phyloP scores from a whole-genome alignment of 92 coral and sea anemone species.

The Siderastrea siderea region DNA sequence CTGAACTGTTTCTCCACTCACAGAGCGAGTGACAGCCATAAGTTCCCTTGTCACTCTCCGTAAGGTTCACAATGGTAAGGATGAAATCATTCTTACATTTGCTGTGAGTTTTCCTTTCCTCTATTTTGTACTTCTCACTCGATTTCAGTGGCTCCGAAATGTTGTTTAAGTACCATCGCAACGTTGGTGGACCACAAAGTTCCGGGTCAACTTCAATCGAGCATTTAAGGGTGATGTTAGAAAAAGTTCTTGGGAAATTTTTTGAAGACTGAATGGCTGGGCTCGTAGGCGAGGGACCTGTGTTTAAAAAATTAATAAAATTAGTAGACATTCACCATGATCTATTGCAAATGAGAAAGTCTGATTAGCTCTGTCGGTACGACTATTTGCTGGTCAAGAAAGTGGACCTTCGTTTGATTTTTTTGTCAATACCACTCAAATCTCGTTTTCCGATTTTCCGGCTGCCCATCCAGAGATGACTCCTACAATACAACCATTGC shows the following conservation, averaged over 20 bases:
- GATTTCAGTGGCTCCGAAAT: background rate
- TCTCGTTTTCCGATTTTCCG: too few relatives aligned
- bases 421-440: too few relatives aligned
- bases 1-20: background rate
- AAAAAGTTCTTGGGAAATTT: background rate
- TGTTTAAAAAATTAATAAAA: too few relatives aligned
- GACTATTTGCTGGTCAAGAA: too few relatives aligned
- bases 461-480: too few relatives aligned
- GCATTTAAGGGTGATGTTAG: background rate
- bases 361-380: too few relatives aligned
- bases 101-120: background rate
- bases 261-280: background rate
- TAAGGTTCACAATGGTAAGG: slow-evolving; percentile 4
- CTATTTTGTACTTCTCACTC: background rate
- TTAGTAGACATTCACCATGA: too few relatives aligned
- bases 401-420: too few relatives aligned
- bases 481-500: too few relatives aligned
- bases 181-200: background rate
- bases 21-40: slow-evolving; percentile 7
- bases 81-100: background rate
- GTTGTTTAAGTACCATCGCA: slow-evolving; percentile 5
- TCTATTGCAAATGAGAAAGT: too few relatives aligned
- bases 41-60: slow-evolving; percentile 3
- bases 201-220: too few relatives aligned
- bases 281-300: background rate